Evolutionary conservation across 2,888 invertebrate genomes (phyloP).

Genomic region (Tetheella fluctuosa): DNA sequence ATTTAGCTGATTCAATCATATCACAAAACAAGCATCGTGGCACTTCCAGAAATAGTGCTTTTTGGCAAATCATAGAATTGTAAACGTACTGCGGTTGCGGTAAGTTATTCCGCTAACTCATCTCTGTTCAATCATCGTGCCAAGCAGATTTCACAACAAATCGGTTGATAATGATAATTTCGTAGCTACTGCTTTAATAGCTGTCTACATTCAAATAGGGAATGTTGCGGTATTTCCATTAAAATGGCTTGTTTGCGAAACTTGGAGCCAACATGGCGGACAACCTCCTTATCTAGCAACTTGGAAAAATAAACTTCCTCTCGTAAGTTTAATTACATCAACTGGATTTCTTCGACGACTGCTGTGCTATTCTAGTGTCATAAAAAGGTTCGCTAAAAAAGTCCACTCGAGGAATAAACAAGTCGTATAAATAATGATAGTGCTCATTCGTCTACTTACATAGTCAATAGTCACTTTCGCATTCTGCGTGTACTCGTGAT

Average conservation of each 20-base stretch:
- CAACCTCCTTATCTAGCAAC: conserved; percentile 32
- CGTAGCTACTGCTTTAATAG: conserved; percentile 42
- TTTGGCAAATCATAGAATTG: neutral
- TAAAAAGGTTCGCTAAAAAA: conserved; percentile 23
- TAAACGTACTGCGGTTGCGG: conserved; percentile 25
- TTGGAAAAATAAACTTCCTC: conserved; percentile 52
- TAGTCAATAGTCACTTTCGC: conserved; percentile 42
- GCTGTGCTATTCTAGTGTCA: conserved; percentile 15
- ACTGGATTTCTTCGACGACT: conserved; percentile 23
- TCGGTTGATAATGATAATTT: conserved; percentile 35
- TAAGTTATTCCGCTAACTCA: conserved; percentile 21
- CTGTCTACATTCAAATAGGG: conserved; percentile 24
- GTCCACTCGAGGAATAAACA: conserved; percentile 25
- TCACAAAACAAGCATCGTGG: neutral
- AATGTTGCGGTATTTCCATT: conserved; percentile 56
- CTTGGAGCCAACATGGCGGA: conserved; percentile 42
- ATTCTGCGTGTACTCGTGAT: conserved; percentile 52
- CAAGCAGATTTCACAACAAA: conserved; percentile 17
- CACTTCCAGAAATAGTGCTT: neutral
- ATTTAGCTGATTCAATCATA: neutral
- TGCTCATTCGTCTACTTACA: conserved; percentile 22
- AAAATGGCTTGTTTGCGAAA: conserved; percentile 61
- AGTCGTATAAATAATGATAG: conserved; percentile 31
- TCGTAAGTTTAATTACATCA: conserved; percentile 56
- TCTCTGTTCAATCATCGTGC: conserved; percentile 11